phyloP scores from a whole-genome alignment of 2,888 invertebrate genomes.

The Neoascia interrupta region DNA sequence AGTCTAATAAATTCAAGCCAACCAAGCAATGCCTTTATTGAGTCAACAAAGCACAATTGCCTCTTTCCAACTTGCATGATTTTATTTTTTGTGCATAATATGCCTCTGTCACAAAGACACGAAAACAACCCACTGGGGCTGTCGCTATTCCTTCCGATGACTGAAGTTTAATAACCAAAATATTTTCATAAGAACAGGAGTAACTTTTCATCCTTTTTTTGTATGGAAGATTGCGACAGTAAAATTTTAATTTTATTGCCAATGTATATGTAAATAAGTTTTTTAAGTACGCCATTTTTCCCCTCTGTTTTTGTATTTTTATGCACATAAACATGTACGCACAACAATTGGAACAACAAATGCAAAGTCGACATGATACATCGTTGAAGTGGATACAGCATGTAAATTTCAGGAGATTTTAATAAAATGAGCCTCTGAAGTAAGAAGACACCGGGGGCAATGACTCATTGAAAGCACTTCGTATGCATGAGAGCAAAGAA shows the following conservation, averaged over 20 bases:
- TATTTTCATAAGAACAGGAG: conserved; percentile 30
- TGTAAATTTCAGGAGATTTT: conserved; percentile 60
- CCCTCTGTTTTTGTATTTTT: neutral
- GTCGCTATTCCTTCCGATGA: conserved; percentile 36
- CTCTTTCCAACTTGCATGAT: conserved; percentile 1
- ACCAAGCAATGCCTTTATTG: conserved; percentile 12
- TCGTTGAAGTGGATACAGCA: conserved; percentile 53
- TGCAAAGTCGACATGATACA: conserved; percentile 48
- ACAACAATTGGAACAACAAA: conserved; percentile 51
- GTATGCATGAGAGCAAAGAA: conserved; percentile 22
- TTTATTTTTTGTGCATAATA: conserved; percentile 1
- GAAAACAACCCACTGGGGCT: neutral
- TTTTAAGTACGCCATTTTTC: conserved; percentile 14
- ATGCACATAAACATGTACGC: conserved; percentile 45
- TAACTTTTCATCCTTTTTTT: conserved; percentile 6
- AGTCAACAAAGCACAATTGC: neutral
- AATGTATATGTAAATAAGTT: conserved; percentile 55
- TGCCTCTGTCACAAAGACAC: neutral
- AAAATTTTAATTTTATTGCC: conserved; percentile 65
- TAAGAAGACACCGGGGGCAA: conserved; percentile 22
- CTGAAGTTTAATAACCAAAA: conserved; percentile 20
- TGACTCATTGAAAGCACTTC: conserved; percentile 35
- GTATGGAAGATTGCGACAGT: conserved; percentile 44
- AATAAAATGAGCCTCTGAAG: conserved; percentile 34
- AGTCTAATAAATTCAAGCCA: conserved; percentile 13